Evolutionary conservation across 2,113 vertebrate species (phyloP).

Genomic region (Notechis scutatus): DNA sequence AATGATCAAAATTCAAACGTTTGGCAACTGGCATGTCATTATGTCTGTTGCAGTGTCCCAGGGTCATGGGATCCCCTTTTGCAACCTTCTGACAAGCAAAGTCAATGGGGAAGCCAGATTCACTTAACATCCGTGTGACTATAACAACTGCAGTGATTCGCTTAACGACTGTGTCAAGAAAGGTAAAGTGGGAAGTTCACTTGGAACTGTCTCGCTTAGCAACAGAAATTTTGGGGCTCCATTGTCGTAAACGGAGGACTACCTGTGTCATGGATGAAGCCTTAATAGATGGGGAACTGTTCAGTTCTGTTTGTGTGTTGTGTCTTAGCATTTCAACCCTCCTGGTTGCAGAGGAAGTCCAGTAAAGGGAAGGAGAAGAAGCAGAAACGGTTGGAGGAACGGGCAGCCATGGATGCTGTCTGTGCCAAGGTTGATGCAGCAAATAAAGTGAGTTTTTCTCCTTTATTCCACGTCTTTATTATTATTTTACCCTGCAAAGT

Average conservation of each 20-base stretch:
- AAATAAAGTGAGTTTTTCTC: conserved; percentile 79
- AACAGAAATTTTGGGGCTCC: background rate
- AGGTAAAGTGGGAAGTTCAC: background rate
- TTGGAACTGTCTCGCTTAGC: background rate
- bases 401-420: conserved; percentile 89
- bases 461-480: background rate
- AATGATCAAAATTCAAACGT: too few relatives aligned
- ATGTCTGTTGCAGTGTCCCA: background rate
- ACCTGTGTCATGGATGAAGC: background rate
- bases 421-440: conserved; percentile 92
- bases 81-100: background rate
- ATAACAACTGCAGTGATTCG: background rate
- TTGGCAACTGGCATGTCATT: too few relatives aligned
- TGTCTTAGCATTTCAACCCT: conserved; percentile 5
- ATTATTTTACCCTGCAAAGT: background rate
- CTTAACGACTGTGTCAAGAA: background rate
- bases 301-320: background rate
- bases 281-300: background rate
- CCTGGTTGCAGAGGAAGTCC: conserved; percentile 80
- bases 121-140: background rate
- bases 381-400: conserved; percentile 85
- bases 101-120: background rate
- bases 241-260: background rate
- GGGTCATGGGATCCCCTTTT: background rate
- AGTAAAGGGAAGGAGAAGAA: conserved; percentile 93